Evolutionary conservation across 2,888 invertebrate species (phyloP).

Genomic region (Loripinus fragilis): DNA sequence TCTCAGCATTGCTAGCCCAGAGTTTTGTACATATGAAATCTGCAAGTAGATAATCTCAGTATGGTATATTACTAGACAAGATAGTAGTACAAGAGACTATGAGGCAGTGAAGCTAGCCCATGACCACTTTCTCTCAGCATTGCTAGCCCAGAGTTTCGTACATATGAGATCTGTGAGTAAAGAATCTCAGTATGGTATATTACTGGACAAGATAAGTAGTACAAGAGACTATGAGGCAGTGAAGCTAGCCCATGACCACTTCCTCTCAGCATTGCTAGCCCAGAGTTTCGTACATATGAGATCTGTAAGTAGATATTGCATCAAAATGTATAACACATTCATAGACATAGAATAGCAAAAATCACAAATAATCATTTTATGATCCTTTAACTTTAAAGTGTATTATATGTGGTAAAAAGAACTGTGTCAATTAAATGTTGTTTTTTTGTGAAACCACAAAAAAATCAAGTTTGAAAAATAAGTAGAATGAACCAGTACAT

Average conservation of each 20-base stretch:
- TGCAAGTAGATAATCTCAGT: slow-evolving; percentile 87
- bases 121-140: slow-evolving; percentile 91
- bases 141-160: slow-evolving; percentile 92
- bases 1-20: slow-evolving; percentile 92
- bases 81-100: slow-evolving; percentile 92
- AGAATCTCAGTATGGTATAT: slow-evolving; percentile 89
- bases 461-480: no score
- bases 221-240: slow-evolving; percentile 94
- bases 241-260: slow-evolving; percentile 91
- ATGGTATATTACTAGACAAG: slow-evolving; percentile 89
- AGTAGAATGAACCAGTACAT: no score
- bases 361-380: no score
- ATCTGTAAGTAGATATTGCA: slow-evolving; percentile 76
- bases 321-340: no score
- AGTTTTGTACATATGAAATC: slow-evolving; percentile 88
- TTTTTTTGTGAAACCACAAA: no score
- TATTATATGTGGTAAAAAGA: no score
- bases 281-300: slow-evolving; percentile 90
- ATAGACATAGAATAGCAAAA: no score
- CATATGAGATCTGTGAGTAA: slow-evolving; percentile 83
- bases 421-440: no score
- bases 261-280: slow-evolving; percentile 91
- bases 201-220: slow-evolving; percentile 89
- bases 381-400: no score
- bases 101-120: slow-evolving; percentile 93